Evolutionary conservation across 92 coral and sea anemone genomes (phyloP).

Genomic region (Palythoa grandiflora): DNA sequence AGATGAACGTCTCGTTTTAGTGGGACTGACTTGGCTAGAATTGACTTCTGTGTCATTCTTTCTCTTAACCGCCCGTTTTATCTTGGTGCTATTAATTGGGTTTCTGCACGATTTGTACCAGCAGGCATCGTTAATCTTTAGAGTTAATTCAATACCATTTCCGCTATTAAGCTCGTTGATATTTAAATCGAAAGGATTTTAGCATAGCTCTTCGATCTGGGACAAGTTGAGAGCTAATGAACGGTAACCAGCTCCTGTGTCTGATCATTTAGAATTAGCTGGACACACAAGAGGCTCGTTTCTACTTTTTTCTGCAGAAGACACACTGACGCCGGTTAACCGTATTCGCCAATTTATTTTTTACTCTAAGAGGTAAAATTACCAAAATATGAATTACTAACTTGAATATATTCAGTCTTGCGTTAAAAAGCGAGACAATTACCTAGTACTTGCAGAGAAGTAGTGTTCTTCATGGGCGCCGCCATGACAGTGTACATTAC

Average conservation of each 20-base stretch:
- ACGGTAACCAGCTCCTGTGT: slow-evolving; percentile 64
- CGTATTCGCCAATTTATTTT: slow-evolving; percentile 16
- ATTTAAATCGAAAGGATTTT: slow-evolving; percentile 14
- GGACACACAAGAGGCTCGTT: slow-evolving; percentile 34
- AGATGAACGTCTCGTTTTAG: slow-evolving; percentile 22
- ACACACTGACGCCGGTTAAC: slow-evolving; percentile 14
- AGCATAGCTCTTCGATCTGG: slow-evolving; percentile 38
- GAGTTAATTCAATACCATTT: not conserved
- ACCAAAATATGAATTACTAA: slow-evolving; percentile 11
- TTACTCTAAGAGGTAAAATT: slow-evolving; percentile 26
- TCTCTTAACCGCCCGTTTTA: slow-evolving; percentile 33
- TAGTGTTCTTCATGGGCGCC: slow-evolving; percentile 19
- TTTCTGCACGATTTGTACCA: slow-evolving; percentile 10
- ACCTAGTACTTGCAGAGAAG: not conserved
- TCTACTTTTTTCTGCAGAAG: not conserved
- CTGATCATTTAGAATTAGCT: slow-evolving; percentile 62
- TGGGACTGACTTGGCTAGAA: not conserved
- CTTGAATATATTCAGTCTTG: slow-evolving; percentile 16
- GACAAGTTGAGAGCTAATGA: slow-evolving; percentile 38
- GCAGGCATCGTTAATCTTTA: slow-evolving; percentile 30
- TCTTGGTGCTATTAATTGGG: slow-evolving; percentile 35
- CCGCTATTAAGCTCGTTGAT: slow-evolving; percentile 10
- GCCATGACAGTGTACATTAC: slow-evolving; percentile 30
- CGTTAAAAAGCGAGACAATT: not conserved
- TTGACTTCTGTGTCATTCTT: not conserved